Conservation (phyloP, 30 jellyfish, hydroid and myxozoan genomes). For the Pelagia noctiluca region DNA sequence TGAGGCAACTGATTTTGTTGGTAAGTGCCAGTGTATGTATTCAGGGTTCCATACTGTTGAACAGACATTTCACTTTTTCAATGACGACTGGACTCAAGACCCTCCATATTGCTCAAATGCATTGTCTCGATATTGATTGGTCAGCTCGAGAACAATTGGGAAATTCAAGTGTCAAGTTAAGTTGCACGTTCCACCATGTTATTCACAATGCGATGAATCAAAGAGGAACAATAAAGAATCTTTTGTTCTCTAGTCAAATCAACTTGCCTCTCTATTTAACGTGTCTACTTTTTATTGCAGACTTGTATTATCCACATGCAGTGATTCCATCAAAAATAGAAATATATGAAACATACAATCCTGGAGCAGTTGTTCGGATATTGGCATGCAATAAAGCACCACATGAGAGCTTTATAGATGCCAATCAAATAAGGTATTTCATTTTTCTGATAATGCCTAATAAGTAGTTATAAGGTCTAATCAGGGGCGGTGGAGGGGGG, state of each 20-base stretch:
- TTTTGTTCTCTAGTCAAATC: not conserved
- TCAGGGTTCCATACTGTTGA: too few relatives aligned
- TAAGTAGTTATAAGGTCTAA: too few relatives aligned
- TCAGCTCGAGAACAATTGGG: too few relatives aligned
- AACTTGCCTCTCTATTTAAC: not conserved
- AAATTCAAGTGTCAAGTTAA: too few relatives aligned
- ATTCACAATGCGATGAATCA: too few relatives aligned
- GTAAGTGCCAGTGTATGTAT: conserved; percentile 17
- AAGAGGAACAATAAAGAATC: too few relatives aligned
- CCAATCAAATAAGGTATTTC: conserved; percentile 37
- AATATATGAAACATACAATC: conserved; percentile 76
- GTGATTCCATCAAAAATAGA: conserved; percentile 61
- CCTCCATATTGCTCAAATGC: too few relatives aligned
- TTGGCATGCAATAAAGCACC: conserved; percentile 80
- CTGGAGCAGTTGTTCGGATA: conserved; percentile 76
- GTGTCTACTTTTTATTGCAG: conserved; percentile 10
- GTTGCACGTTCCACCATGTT: too few relatives aligned
- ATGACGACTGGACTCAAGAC: too few relatives aligned
- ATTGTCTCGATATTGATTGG: too few relatives aligned
- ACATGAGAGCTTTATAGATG: conserved; percentile 39
- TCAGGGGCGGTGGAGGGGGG: too few relatives aligned
- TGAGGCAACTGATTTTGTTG: conserved; percentile 60
- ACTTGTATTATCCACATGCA: conserved; percentile 44
- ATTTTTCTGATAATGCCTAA: not conserved
- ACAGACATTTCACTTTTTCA: too few relatives aligned